Conservation (phyloP, 2,888 invertebrate genomes). For the Himalopsyche tibetana region DNA sequence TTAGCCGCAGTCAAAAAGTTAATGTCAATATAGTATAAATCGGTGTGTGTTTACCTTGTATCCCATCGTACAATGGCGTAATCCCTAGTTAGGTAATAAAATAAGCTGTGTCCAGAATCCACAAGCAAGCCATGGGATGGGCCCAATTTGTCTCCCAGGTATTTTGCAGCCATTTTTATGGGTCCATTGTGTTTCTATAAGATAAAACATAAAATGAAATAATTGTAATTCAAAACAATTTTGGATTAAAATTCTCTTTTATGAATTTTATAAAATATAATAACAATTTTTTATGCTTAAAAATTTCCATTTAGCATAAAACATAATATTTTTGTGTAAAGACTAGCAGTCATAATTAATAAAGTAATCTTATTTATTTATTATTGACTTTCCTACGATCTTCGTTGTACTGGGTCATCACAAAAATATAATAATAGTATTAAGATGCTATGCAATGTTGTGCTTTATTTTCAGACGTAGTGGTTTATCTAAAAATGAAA, state of each 20-base stretch:
- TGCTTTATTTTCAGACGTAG: no score
- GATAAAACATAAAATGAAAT: neutral
- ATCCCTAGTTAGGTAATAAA: slow-evolving; percentile 72
- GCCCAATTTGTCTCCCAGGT: slow-evolving; percentile 72
- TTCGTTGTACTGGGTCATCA: no score
- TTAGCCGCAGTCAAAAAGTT: no score
- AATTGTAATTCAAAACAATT: neutral
- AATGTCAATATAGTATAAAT: slow-evolving; percentile 18
- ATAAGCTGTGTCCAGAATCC: slow-evolving; percentile 71
- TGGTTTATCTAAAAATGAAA: no score
- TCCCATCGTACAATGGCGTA: slow-evolving; percentile 73
- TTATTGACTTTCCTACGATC: no score
- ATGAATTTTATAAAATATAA: neutral
- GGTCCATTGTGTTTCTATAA: slow-evolving; percentile 37
- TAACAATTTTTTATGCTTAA: no score
- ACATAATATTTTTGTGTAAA: no score
- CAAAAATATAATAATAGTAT: no score
- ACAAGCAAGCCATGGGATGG: slow-evolving; percentile 71
- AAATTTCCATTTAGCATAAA: no score
- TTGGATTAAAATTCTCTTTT: neutral
- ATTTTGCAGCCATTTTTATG: slow-evolving; percentile 66
- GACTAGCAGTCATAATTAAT: no score
- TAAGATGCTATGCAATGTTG: no score
- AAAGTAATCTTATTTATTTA: no score
- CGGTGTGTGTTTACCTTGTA: slow-evolving; percentile 68